Conservation (phyloP, 2,888 invertebrate species). For the Oscheius onirici region DNA sequence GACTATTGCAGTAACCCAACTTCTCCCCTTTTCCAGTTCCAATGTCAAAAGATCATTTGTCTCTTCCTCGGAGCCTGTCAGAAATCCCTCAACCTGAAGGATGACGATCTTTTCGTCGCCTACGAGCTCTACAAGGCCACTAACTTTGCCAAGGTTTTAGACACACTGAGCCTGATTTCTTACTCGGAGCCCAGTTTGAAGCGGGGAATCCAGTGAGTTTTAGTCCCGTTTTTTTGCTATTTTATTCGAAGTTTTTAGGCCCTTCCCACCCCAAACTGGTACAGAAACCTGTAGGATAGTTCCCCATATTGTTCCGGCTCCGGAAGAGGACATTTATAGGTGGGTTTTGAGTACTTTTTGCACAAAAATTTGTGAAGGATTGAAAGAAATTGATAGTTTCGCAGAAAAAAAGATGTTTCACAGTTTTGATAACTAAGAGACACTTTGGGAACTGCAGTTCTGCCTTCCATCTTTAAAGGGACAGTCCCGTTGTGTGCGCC, state of each 20-base stretch:
- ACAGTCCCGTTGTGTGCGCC: too few species aligned
- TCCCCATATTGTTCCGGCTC: conserved; percentile 2
- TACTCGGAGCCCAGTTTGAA: conserved; percentile 81
- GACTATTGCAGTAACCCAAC: not conserved
- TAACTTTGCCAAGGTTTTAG: conserved; percentile 87
- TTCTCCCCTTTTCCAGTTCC: conserved; percentile 80
- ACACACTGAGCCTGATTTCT: conserved; percentile 88
- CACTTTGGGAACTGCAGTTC: too few species aligned
- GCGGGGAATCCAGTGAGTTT: conserved; percentile 82
- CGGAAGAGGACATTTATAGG: conserved; percentile 57
- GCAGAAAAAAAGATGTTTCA: not conserved
- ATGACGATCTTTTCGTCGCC: conserved; percentile 89
- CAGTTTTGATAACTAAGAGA: not conserved
- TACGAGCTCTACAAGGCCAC: conserved; percentile 93
- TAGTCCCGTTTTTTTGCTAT: conserved; percentile 10
- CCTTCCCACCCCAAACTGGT: conserved; percentile 47
- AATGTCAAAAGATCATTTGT: conserved; percentile 93
- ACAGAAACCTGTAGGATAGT: conserved; percentile 27
- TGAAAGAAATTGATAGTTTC: too few species aligned
- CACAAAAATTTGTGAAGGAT: not conserved
- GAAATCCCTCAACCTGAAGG: conserved; percentile 83
- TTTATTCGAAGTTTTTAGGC: conserved; percentile 37
- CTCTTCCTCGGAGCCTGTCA: conserved; percentile 89
- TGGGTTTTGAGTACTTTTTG: not conserved
- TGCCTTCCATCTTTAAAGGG: conserved; percentile 17